A percentile compares a stretch with the other conserved stretches of the same genome.
Evolutionary conservation across 2,888 invertebrate species (phyloP).

Genomic region (Sminthurides aquaticus): DNA sequence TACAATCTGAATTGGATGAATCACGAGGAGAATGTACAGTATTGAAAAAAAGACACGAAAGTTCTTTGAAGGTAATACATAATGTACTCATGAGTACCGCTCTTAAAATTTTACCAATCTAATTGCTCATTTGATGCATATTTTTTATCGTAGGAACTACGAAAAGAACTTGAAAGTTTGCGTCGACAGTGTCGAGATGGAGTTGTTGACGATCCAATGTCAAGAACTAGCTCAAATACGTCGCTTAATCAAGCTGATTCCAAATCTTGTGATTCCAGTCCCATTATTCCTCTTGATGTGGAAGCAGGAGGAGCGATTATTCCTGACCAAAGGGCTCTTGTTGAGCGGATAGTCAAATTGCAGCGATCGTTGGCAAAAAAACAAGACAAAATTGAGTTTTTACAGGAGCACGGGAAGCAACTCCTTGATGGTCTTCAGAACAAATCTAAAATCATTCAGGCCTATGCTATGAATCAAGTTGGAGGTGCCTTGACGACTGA

Average conservation of each 20-base stretch:
- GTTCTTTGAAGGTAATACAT: constrained; percentile 49
- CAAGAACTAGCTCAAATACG: constrained; percentile 58
- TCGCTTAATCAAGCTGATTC: constrained; percentile 52
- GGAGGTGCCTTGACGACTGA: constrained; percentile 71
- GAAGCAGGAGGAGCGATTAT: constrained; percentile 41
- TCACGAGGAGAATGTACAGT: constrained; percentile 64
- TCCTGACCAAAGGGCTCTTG: constrained; percentile 63
- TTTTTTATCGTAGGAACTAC: constrained; percentile 62
- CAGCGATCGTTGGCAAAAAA: constrained; percentile 78
- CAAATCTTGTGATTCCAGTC: background rate
- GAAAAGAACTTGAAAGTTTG: constrained; percentile 57
- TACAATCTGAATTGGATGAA: constrained; percentile 60
- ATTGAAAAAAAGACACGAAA: constrained; percentile 56
- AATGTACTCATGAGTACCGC: background rate
- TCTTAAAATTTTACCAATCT: no score
- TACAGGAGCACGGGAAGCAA: constrained; percentile 83
- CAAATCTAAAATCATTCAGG: constrained; percentile 76
- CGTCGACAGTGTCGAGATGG: constrained; percentile 45
- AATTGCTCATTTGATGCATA: no score
- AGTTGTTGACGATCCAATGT: constrained; percentile 48
- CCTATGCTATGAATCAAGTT: constrained; percentile 73
- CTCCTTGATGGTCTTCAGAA: constrained; percentile 78
- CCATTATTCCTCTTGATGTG: background rate
- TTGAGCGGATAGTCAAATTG: constrained; percentile 83
- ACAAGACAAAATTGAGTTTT: constrained; percentile 87